Evolutionary conservation across 2,113 vertebrate genomes (phyloP).

Genomic region (Aspiorhynchus laticeps): DNA sequence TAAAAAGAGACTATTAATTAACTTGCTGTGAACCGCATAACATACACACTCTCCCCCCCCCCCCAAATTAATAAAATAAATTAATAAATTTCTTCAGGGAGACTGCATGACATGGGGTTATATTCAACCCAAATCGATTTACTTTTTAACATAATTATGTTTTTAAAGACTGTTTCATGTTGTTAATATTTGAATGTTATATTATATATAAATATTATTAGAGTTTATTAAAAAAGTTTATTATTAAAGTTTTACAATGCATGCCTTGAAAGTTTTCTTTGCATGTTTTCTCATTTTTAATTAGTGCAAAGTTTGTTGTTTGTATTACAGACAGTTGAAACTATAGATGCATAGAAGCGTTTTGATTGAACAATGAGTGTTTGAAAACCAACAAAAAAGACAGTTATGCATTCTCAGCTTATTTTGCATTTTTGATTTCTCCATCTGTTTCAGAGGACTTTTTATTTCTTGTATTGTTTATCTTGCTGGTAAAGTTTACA

Average conservation of each 20-base stretch:
- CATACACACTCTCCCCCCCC: background rate
- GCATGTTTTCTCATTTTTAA: constrained; percentile 2
- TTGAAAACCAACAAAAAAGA: constrained; percentile 58
- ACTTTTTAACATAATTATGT: background rate
- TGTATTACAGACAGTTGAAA: constrained; percentile 5
- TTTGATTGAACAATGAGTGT: constrained; percentile 44
- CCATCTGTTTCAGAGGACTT: constrained; percentile 71
- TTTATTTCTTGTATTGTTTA: constrained; percentile 48
- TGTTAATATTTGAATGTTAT: background rate
- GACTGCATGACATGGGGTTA: background rate
- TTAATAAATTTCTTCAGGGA: background rate
- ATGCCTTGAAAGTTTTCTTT: background rate
- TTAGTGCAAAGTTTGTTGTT: constrained; percentile 14
- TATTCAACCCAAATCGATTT: background rate
- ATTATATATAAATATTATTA: no score
- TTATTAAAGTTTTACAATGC: background rate
- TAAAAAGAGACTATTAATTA: background rate
- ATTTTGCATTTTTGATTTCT: constrained; percentile 60
- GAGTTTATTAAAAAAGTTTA: no score
- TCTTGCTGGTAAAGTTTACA: constrained; percentile 67
- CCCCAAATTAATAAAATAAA: background rate
- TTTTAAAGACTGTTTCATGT: background rate
- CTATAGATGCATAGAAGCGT: background rate
- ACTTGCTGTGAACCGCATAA: background rate
- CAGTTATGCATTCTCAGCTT: constrained; percentile 59